Evolutionary conservation across 2,888 invertebrate genomes (phyloP), one percentile per base, ranked within the genome.

Genomic region (Macaria notata): DNA sequence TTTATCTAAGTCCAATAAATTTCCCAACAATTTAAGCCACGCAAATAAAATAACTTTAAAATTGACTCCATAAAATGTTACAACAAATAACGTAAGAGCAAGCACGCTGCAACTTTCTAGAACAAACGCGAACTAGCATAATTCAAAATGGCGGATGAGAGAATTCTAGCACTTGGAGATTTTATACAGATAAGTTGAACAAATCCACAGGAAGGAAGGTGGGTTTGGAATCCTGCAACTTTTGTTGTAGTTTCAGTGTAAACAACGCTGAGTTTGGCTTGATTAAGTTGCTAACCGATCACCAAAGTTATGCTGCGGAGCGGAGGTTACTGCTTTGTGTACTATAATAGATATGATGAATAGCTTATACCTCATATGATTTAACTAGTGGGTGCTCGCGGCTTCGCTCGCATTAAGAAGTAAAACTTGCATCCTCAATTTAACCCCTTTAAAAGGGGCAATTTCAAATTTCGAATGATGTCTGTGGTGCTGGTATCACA

Each of bases 61-160:
- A 62, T 64, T 46, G 50, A 56, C 58, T 64, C 49, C 45, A 51
- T 52, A 53, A 60, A 53, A 56, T 54, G 56, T 54, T 60, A 59
- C 58, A 56, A 60, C 54, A 62, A 64, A 62, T 54, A 61, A 41
- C n/a, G 1, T 41, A 41, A 56, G 48, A 60, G 52, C 54, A 50
- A 49, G 59, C 59, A 47, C 52, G 46, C 44, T 55, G 50, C 42
- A 55, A 59, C 57, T 60, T 50, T 59, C 50, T 48, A 50, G 50
- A 60, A 54, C 57, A 60, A 63, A 52, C 53, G 51, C n/a, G 54
- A 58, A 56, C 47, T 56, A 56, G 54, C 54, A 56, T 60, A 64
- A 61, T 62, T 64, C 60, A 64, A 64, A 59, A 64, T 62, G 64
- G 64, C 60, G 60, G 58, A 54, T 49, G 50, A 31, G 31, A 36